Base-by-base conservation (phyloP, 2,113 vertebrate species). In the Myiozetetes cayanensis region DNA sequence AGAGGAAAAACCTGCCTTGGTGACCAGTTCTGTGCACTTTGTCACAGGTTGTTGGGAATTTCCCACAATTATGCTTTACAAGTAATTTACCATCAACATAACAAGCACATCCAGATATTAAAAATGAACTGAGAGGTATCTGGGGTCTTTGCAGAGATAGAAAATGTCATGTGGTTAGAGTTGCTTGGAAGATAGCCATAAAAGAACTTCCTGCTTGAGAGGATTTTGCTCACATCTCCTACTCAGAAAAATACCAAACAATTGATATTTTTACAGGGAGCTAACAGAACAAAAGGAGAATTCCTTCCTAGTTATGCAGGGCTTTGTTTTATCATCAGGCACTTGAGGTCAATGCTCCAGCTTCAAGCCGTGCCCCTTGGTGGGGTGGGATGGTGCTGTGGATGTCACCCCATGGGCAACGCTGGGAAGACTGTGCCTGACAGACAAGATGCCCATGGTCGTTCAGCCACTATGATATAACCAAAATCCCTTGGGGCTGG, bases 131-230 rank as follows among this genome's bases (percentile, higher is more conserved):
- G 58, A 94, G 31, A 56, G 63, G 65, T 47, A 80, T 83, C 43
- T 70, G 56, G 74, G 52, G n/a, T 79, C 79, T 93, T 85, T 94
- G 82, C 91, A 90, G 90, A 77, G 21, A 19, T 56, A 82, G 58
- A 76, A 73, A 73, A 87, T 30, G 12, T 62, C 43, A 70, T 31
- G 35, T 3, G 6, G 50, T 84, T 80, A 87, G 44, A 52, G 37
- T 27, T 68, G 19, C 65, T 86, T n/a, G 71, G n/a, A 85, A 87
- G 44, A 62, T 4, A 67, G 58, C 35, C 10, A 66, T 73, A 52
- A 87, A 92, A 92, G 23, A 58, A 61, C 41, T 56, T 96, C 94
- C 71, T 74, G 59, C 78, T 77, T 81, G 89, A 79, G 79, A 85
- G 49, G 49, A 67, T 68, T 94, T 85, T 88, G 87, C 52, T 47